These are phyloP conservation scores for Eilema griseolum DNA, from an alignment of 2,888 invertebrate genomes.

Conservation along the genomic window DNA sequence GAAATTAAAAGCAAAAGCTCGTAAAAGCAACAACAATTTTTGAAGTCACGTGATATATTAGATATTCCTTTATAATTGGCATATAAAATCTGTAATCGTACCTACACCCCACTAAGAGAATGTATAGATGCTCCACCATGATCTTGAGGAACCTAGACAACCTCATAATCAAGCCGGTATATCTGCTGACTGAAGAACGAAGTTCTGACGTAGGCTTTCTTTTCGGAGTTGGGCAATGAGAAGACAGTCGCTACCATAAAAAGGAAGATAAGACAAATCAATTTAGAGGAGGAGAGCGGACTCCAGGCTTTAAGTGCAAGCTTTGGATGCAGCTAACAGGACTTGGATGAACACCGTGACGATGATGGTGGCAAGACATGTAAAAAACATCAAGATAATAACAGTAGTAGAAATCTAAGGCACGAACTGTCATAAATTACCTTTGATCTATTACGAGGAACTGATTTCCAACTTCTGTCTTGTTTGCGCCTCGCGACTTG, in stretches of 20 bases:
- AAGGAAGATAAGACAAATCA: background rate
- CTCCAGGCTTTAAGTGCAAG: background rate
- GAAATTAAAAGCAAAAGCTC: too few species aligned
- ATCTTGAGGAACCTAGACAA: background rate
- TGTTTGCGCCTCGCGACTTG: background rate
- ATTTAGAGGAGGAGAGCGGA: background rate
- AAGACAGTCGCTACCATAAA: background rate
- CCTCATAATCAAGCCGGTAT: background rate
- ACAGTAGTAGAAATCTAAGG: background rate
- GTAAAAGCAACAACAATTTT: too few species aligned
- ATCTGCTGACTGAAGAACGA: background rate
- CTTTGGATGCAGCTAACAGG: background rate
- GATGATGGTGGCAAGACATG: background rate
- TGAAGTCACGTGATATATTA: too few species aligned
- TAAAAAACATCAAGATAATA: background rate
- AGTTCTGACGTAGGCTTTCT: background rate
- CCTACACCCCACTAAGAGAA: background rate
- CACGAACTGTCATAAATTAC: background rate
- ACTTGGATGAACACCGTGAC: background rate
- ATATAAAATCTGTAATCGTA: background rate
- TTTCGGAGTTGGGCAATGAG: background rate
- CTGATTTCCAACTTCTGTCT: background rate
- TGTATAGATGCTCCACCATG: background rate
- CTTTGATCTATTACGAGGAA: constrained; percentile 6
- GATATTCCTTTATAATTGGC: background rate